Percentiles rank a stretch among this genome's conserved stretches.
Conservation (phyloP, 2,888 invertebrate genomes). For the Mesorhabditis spiculigera region DNA sequence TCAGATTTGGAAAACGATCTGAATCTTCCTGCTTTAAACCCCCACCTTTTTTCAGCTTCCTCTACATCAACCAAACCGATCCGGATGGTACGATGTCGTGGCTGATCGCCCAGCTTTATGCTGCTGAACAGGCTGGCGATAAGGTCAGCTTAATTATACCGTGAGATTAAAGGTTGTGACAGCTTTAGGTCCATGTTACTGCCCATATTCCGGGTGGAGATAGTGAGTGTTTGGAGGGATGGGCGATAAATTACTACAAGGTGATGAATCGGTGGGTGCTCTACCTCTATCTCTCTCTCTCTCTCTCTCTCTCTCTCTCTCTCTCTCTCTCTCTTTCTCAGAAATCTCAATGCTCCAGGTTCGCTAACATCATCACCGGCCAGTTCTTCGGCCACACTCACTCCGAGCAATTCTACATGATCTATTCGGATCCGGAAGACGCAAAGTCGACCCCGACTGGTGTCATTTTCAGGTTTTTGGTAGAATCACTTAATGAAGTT, state of each 20-base stretch:
- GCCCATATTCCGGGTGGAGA: conserved; percentile 78
- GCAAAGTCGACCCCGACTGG: conserved; percentile 20
- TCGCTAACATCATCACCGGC: conserved; percentile 72
- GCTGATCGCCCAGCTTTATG: conserved; percentile 72
- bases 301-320: background rate
- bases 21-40: no score
- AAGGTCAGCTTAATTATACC: conserved; percentile 53
- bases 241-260: conserved; percentile 74
- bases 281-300: no score
- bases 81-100: conserved; percentile 76
- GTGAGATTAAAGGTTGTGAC: background rate
- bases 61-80: conserved; percentile 80
- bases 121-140: conserved; percentile 74
- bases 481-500: conserved; percentile 11
- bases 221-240: conserved; percentile 70
- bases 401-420: conserved; percentile 86
- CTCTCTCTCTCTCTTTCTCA: conserved; percentile 1
- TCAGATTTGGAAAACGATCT: no score
- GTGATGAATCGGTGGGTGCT: conserved; percentile 73
- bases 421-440: conserved; percentile 65
- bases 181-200: conserved; percentile 73
- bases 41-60: conserved; percentile 68
- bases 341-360: conserved; percentile 63
- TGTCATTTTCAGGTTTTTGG: conserved; percentile 7
- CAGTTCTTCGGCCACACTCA: conserved; percentile 89